Conservation (phyloP, 2,888 invertebrate genomes). For the Sepioteuthis lessoniana region DNA sequence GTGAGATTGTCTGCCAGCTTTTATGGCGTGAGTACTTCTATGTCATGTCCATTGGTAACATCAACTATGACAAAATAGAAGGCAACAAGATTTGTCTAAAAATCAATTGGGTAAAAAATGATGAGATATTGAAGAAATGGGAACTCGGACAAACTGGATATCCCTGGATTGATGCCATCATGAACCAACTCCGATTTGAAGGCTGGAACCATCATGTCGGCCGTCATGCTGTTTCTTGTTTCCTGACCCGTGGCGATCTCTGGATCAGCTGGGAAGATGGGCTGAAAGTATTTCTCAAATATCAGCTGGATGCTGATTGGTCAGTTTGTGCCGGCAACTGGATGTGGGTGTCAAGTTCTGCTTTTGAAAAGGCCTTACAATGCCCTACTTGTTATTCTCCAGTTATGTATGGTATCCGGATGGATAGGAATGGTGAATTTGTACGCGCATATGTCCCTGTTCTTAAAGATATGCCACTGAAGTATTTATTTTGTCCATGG, state of each 20-base stretch:
- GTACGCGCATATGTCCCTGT: constrained; percentile 71
- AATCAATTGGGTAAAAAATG: constrained; percentile 80
- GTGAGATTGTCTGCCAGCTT: constrained; percentile 78
- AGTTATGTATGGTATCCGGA: constrained; percentile 68
- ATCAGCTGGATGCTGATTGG: constrained; percentile 72
- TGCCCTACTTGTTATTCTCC: constrained; percentile 71
- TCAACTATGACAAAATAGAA: constrained; percentile 82
- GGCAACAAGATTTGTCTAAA: constrained; percentile 83
- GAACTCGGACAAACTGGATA: constrained; percentile 72
- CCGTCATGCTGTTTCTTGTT: constrained; percentile 69
- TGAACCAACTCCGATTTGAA: constrained; percentile 70
- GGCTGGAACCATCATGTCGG: constrained; percentile 73
- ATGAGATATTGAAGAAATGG: constrained; percentile 79
- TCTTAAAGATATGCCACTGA: constrained; percentile 68
- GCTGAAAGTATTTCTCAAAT: constrained; percentile 68
- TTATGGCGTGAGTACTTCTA: constrained; percentile 87
- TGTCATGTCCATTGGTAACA: constrained; percentile 85
- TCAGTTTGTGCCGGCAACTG: constrained; percentile 74
- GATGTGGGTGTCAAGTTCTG: constrained; percentile 74
- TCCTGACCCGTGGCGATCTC: constrained; percentile 72
- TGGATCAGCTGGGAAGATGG: constrained; percentile 72
- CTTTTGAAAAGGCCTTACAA: constrained; percentile 71
- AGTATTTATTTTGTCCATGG: constrained; percentile 71
- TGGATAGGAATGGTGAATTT: constrained; percentile 70
- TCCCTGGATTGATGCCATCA: constrained; percentile 73